Conservation (phyloP, 1,140 invertebrate species). For the Formica selysi region DNA sequence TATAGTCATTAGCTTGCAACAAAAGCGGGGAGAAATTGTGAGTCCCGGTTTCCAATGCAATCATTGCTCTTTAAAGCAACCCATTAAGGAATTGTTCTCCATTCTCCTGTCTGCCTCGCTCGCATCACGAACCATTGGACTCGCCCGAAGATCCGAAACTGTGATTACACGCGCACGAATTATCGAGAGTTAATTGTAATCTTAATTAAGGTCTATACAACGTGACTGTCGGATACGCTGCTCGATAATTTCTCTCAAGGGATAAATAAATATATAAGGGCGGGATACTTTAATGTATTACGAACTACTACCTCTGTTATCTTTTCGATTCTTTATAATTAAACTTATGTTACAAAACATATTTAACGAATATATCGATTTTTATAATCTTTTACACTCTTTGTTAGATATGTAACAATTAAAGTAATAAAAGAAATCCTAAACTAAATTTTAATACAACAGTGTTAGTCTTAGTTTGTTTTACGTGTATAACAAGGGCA, state of each 20-base stretch:
- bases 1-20: slow-evolving; percentile 43
- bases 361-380: background rate
- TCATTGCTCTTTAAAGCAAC: slow-evolving; percentile 73
- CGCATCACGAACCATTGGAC: slow-evolving; percentile 14
- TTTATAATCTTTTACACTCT: background rate
- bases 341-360: background rate
- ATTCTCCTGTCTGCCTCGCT: slow-evolving; percentile 53
- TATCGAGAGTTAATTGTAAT: slow-evolving; percentile 79
- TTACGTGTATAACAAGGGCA: background rate
- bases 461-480: background rate
- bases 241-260: slow-evolving; percentile 36
- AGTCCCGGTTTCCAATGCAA: slow-evolving; percentile 61
- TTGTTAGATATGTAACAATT: background rate
- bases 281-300: background rate
- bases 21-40: slow-evolving; percentile 34
- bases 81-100: slow-evolving; percentile 75
- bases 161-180: slow-evolving; percentile 76
- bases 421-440: background rate
- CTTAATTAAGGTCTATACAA: slow-evolving; percentile 75
- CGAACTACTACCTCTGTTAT: background rate
- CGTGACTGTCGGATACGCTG: slow-evolving; percentile 36
- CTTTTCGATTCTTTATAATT: background rate
- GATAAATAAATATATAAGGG: slow-evolving; percentile 7
- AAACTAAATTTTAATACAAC: background rate
- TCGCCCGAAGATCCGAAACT: slow-evolving; percentile 67